phyloP scores from a whole-genome alignment of 2,888 invertebrate species.

The Exocentrus adspersus region DNA sequence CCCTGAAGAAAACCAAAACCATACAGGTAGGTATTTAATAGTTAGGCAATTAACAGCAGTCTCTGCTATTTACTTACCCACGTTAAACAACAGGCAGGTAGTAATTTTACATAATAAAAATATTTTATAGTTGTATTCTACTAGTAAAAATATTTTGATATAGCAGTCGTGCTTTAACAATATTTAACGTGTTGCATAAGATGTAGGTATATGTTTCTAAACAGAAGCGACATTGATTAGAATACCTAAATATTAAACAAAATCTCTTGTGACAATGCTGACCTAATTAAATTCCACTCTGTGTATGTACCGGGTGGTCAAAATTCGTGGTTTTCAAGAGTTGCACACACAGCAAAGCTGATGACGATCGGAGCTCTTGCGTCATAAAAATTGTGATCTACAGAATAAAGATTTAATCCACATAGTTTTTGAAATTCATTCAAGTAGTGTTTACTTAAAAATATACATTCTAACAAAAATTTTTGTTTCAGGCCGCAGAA shows the following conservation, averaged over 20 bases:
- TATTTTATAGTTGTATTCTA: constrained; percentile 1
- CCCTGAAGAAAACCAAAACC: background rate
- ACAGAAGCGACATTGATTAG: background rate
- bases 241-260: background rate
- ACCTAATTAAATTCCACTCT: background rate
- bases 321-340: background rate
- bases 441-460: no score
- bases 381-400: no score
- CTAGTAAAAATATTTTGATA: constrained; percentile 3
- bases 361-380: no score
- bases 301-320: no score
- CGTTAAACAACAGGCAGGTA: constrained; percentile 4
- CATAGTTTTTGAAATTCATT: no score
- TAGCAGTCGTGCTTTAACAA: background rate
- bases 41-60: background rate
- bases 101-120: constrained; percentile 17
- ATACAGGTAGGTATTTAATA: constrained; percentile 7
- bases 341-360: background rate
- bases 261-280: background rate
- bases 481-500: no score
- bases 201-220: background rate
- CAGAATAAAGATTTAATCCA: no score
- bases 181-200: constrained; percentile 9
- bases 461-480: no score
- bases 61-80: background rate